These are phyloP conservation scores for Neodiprion virginianus DNA, from an alignment of 1,140 invertebrate genomes.

Conservation along the genomic window DNA sequence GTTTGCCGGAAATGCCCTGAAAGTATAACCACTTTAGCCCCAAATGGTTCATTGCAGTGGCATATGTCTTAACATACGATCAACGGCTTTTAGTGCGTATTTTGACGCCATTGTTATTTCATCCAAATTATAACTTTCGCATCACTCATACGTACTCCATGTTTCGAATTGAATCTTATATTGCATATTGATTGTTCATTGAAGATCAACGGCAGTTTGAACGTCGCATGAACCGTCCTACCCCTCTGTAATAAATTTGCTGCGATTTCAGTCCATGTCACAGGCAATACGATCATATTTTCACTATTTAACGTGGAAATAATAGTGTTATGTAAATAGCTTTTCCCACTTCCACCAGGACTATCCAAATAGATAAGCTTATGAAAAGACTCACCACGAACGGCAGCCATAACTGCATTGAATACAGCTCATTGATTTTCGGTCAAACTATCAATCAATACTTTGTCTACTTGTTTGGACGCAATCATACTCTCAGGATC, in stretches of 20 bases:
- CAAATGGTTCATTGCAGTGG: constrained; percentile 21
- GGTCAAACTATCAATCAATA: neutral
- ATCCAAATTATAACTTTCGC: constrained; percentile 23
- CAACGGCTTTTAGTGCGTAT: constrained; percentile 20
- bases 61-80: constrained; percentile 21
- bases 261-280: constrained; percentile 39
- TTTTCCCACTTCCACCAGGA: constrained; percentile 39
- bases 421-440: constrained; percentile 13
- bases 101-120: constrained; percentile 26
- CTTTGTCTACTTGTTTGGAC: neutral
- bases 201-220: constrained; percentile 34
- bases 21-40: constrained; percentile 23
- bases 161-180: constrained; percentile 18
- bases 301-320: constrained; percentile 20
- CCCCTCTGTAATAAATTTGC: constrained; percentile 38
- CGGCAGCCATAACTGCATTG: constrained; percentile 6
- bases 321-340: constrained; percentile 36
- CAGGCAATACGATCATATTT: constrained; percentile 15
- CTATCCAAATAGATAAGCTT: constrained; percentile 35
- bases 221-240: constrained; percentile 40
- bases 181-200: constrained; percentile 25
- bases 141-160: constrained; percentile 14
- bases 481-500: constrained; percentile 14
- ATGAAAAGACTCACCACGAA: constrained; percentile 8
- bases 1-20: constrained; percentile 24